Percentiles rank a stretch among this genome's conserved stretches.
phyloP scores from a whole-genome alignment of 2,888 invertebrate genomes.

The Chalcosyrphus nemorum region DNA sequence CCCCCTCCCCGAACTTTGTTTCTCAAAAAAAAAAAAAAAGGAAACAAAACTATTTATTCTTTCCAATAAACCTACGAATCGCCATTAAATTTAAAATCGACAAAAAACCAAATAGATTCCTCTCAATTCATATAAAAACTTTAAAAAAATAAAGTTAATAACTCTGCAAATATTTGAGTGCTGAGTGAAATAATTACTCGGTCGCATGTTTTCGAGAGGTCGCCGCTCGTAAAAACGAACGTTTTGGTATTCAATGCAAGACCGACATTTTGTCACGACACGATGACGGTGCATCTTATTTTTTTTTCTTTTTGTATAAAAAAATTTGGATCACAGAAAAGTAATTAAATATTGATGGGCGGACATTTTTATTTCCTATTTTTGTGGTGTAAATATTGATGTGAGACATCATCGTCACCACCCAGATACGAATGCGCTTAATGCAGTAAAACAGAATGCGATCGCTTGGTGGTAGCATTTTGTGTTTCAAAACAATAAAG shows the following conservation, averaged over 20 bases:
- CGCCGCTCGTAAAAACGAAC: conserved; percentile 43
- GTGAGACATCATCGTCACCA: background rate
- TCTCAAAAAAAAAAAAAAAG: background rate
- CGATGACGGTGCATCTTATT: background rate
- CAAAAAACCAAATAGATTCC: background rate
- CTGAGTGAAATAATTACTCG: conserved; percentile 37
- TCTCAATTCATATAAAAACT: background rate
- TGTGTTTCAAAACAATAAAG: conserved; percentile 21
- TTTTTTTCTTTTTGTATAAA: background rate
- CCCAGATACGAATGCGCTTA: background rate
- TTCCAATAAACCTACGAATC: background rate
- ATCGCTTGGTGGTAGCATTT: background rate
- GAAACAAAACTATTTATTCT: background rate
- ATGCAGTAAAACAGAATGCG: background rate
- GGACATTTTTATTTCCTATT: conserved; percentile 4
- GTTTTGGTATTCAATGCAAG: conserved; percentile 3
- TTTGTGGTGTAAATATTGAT: background rate
- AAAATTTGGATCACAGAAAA: background rate
- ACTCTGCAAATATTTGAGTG: conserved; percentile 40
- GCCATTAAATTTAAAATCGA: conserved; percentile 6
- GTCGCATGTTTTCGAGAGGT: conserved; percentile 20
- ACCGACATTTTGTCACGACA: conserved; percentile 39
- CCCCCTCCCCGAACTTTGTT: background rate
- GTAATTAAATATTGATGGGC: conserved; percentile 28
- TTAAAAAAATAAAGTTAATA: background rate